Base-by-base conservation (phyloP, 1,140 invertebrate genomes). In the Sinella curviseta region DNA sequence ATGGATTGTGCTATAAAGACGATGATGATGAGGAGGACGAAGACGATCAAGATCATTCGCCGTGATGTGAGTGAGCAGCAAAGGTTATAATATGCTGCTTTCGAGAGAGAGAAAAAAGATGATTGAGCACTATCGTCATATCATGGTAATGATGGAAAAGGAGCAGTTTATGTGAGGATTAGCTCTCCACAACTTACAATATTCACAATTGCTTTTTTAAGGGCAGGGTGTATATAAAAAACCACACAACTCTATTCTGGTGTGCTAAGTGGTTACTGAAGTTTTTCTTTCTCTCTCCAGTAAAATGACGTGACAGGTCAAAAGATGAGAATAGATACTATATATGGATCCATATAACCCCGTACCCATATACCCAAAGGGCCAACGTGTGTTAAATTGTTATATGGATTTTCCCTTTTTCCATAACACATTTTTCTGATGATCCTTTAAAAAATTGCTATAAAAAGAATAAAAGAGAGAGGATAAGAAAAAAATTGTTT, bases 121-220 rank as follows among this genome's bases (percentile, higher is more conserved):
- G 65, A 70, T 70, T 70, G 65, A 70, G 31, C 65, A 70, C 65
- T 33, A 70, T 70, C 57, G 57, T 65, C 57, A 65, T 65, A 65
- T 65, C 8, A 65, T 48, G 24, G 26, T 65, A 65, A 65, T 65
- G 57, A 65, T 65, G 39, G 20, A 48, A 48, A 48, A 48, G 20
- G 57, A 65, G 57, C 26, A 65, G 24, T n/a, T 65, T 16, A 65
- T 65, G 24, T 8, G 57, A 65, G 26, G 39, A 48, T 48, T 48
- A 48, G 20, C 39, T 48, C 39, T 48, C n/a, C n/a, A n/a, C n/a
- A n/a, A n/a, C n/a, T n/a, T n/a, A n/a, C n/a, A n/a, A n/a, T n/a
- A n/a, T n/a, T n/a, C n/a, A n/a, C n/a, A n/a, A n/a, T n/a, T 20
- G 39, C 39, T 48, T 48, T 48, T 48, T 48, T 48, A 20, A 48